Conservation (phyloP, 2,888 invertebrate genomes). For the Apoda limacodes region DNA sequence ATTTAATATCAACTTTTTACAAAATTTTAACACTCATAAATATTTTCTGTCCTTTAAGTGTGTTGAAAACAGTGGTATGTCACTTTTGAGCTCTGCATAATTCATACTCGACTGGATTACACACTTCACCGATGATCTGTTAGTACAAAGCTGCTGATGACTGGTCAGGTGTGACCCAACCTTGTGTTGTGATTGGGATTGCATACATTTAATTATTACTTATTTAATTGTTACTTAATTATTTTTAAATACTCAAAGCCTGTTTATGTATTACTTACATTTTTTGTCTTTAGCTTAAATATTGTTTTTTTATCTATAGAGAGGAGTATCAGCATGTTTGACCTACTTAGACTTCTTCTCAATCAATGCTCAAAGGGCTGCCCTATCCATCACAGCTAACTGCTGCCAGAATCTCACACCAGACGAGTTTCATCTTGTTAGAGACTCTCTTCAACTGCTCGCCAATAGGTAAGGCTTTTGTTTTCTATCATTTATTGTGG, state of each 20-base stretch:
- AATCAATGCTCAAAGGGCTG: conserved; percentile 96
- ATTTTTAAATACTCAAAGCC: not conserved
- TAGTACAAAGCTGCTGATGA: too few relatives aligned
- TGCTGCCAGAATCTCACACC: conserved; percentile 94
- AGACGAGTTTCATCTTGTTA: conserved; percentile 94
- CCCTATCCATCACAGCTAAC: conserved; percentile 96
- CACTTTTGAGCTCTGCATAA: too few relatives aligned
- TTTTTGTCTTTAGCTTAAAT: not conserved
- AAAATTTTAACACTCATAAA: too few relatives aligned
- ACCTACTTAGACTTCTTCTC: conserved; percentile 99
- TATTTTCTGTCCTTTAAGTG: too few relatives aligned
- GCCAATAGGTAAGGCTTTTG: conserved; percentile 75
- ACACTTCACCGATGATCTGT: too few relatives aligned
- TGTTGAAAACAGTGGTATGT: too few relatives aligned
- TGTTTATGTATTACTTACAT: not conserved
- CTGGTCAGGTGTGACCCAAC: too few relatives aligned
- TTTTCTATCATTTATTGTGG: too few relatives aligned
- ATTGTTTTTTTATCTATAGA: conserved; percentile 60
- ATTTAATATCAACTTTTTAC: too few relatives aligned
- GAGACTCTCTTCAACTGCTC: conserved; percentile 87
- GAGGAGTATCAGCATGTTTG: conserved; percentile 95
- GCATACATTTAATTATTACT: too few relatives aligned
- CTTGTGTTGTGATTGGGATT: too few relatives aligned
- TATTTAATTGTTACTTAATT: not conserved
- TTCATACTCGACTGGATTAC: too few relatives aligned